Evolutionary conservation across 2,888 invertebrate species (phyloP).

Genomic region (Theodoxus fluviatilis): DNA sequence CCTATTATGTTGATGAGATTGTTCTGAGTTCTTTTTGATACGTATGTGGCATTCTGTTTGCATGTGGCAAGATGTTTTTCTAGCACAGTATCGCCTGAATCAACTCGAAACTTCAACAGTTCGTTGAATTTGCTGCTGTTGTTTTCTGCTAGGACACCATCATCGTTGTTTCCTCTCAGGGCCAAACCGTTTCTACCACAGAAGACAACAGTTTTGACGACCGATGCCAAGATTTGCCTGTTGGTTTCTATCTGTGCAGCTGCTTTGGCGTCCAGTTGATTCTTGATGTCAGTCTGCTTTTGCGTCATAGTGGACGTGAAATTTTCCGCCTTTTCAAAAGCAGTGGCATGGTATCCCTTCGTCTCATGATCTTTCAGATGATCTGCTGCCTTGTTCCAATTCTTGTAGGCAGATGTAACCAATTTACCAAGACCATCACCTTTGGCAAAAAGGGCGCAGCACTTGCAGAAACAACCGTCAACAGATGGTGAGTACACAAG

Average conservation of each 20-base stretch:
- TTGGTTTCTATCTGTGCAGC: slow-evolving; percentile 25
- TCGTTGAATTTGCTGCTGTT: slow-evolving; percentile 34
- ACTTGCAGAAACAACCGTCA: too few relatives aligned
- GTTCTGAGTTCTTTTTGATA: slow-evolving; percentile 36
- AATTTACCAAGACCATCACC: too few relatives aligned
- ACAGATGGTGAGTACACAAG: too few relatives aligned
- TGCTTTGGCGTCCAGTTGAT: not conserved
- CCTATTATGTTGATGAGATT: slow-evolving; percentile 30
- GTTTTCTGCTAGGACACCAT: slow-evolving; percentile 17
- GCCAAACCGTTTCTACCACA: slow-evolving; percentile 35
- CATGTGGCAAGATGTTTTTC: slow-evolving; percentile 26
- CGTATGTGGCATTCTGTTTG: slow-evolving; percentile 26
- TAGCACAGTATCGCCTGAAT: slow-evolving; percentile 27
- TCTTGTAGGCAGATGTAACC: not conserved
- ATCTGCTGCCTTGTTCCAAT: slow-evolving; percentile 2
- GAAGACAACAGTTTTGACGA: slow-evolving; percentile 33
- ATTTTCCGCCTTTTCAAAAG: not conserved
- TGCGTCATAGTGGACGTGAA: not conserved
- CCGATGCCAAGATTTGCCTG: slow-evolving; percentile 28
- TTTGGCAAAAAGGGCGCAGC: too few relatives aligned
- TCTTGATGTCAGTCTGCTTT: not conserved
- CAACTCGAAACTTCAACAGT: slow-evolving; percentile 27
- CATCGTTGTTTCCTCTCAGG: slow-evolving; percentile 28
- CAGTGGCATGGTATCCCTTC: not conserved
- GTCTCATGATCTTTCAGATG: not conserved